Evolutionary conservation across 2,113 vertebrate genomes (phyloP).

Genomic region (Neodontobutis hainanensis): DNA sequence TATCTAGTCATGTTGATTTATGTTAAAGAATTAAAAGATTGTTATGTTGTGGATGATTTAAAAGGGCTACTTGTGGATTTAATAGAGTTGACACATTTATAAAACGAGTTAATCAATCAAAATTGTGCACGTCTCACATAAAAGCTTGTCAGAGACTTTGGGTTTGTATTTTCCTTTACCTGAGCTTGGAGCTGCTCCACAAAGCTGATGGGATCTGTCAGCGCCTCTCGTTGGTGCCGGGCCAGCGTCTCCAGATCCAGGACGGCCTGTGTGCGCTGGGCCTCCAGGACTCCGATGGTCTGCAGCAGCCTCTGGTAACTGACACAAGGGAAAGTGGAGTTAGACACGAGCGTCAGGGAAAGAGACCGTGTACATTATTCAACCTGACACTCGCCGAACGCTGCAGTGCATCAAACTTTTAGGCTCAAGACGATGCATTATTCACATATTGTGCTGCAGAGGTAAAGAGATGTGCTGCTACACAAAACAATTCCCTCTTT

Average conservation of each 20-base stretch:
- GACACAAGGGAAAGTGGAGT: constrained; percentile 70
- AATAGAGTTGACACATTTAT: too few species aligned
- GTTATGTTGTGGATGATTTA: too few species aligned
- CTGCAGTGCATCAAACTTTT: constrained; percentile 54
- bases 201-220: constrained; percentile 91
- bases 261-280: constrained; percentile 95
- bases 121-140: not conserved
- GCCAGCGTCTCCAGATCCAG: constrained; percentile 94
- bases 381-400: constrained; percentile 45
- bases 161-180: constrained; percentile 74
- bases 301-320: constrained; percentile 99
- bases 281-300: constrained; percentile 96
- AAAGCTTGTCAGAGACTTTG: not conserved
- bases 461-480: constrained; percentile 21
- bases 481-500: constrained; percentile 13
- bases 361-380: constrained; percentile 55
- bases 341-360: constrained; percentile 54
- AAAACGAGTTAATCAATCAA: too few species aligned
- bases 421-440: constrained; percentile 46
- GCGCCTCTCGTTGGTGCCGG: constrained; percentile 90
- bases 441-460: constrained; percentile 31
- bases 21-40: too few species aligned
- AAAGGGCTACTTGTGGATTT: too few species aligned
- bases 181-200: constrained; percentile 97
- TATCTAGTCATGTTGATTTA: too few species aligned